Base-by-base conservation (phyloP, 2,113 vertebrate genomes). In the Salvator merianae region DNA sequence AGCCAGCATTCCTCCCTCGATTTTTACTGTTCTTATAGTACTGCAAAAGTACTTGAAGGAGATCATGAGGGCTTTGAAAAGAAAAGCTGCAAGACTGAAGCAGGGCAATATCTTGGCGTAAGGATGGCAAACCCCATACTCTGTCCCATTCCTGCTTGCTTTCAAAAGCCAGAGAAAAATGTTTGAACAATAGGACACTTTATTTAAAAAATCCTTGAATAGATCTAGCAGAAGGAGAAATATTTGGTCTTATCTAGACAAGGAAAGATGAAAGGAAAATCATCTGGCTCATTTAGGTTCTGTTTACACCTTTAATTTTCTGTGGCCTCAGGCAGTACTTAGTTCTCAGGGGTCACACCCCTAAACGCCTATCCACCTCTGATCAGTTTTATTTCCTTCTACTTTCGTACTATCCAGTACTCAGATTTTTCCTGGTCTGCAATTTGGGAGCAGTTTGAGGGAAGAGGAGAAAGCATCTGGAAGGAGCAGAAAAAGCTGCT, bases 121-220 rank as follows among this genome's bases (percentile, higher is more conserved):
- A 79, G 14, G 69, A 63, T 65, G 55, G 77, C 55, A 85, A 73
- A 73, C 20, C 30, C 36, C 59, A 73, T 68, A 62, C 66, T 47
- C 76, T 43, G 50, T 34, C 76, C 22, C 34, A 38, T 63, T 50
- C 38, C 68, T 79, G 77, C 69, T 79, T 79, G 70, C 65, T 85
- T 85, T 79, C 77, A 79, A 71, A 85, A 47, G 38, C 12, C 38
- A 73, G 83, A 82, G 68, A 72, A 72, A 53, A 73, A 36, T 30
- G 18, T 16, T 14, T 71, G 66, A 85, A 79, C 63, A 79, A 73
- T 30, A 65, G 55, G 63, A 79, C 7, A 63, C 38, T 59, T 78
- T n/a, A 62, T 78, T 55, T 28, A 32, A 47, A 2, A 59, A 59
- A 34, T 40, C 7, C 71, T 20, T 28, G 53, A 69, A 32, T 34